Evolutionary conservation across 2,113 vertebrate genomes (phyloP).

Genomic region (Melospiza melodia): DNA sequence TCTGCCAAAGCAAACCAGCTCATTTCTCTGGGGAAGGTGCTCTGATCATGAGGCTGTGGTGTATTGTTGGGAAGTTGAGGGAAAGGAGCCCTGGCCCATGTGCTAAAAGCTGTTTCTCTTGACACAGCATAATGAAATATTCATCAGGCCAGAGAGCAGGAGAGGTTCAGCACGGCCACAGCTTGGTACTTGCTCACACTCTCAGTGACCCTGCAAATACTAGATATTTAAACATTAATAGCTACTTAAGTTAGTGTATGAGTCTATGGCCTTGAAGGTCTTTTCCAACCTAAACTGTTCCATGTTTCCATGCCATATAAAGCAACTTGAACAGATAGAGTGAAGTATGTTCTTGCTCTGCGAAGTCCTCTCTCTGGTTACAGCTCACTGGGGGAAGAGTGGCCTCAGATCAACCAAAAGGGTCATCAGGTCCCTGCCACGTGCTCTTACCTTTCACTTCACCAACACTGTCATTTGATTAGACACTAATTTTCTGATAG

Average conservation of each 20-base stretch:
- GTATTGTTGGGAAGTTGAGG: background rate
- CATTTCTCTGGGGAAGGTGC: background rate
- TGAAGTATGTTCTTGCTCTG: background rate
- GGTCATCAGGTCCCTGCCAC: background rate
- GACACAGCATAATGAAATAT: background rate
- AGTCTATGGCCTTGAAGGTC: background rate
- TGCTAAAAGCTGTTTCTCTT: background rate
- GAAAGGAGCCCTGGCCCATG: rapidly evolving
- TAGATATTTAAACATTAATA: background rate
- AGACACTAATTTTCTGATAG: background rate
- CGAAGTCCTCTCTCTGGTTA: background rate
- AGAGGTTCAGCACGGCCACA: background rate
- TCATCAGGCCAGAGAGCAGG: background rate
- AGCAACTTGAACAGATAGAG: background rate
- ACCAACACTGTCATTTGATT: background rate
- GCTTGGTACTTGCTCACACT: background rate
- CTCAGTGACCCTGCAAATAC: background rate
- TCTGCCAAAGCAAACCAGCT: background rate
- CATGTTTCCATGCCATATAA: background rate
- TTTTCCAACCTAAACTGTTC: background rate
- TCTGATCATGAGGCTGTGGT: background rate
- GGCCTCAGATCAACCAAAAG: background rate
- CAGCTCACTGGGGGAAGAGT: background rate
- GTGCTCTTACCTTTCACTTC: background rate
- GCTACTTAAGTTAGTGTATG: background rate